Evolutionary conservation across 1,140 invertebrate genomes (phyloP).

Genomic region (Bombus vancouverensis): DNA sequence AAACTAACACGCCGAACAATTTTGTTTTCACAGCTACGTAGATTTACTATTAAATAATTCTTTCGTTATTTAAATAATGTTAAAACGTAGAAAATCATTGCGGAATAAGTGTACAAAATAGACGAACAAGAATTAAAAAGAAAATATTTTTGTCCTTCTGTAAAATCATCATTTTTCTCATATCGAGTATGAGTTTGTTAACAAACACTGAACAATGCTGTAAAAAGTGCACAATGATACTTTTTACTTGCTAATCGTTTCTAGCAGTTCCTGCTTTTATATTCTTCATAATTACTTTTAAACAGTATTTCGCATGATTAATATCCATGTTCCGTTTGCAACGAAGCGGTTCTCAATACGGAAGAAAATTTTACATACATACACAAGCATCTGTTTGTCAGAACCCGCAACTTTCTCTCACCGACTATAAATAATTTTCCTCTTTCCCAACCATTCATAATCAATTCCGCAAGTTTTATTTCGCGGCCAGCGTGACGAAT

Average conservation of each 20-base stretch:
- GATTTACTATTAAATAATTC: no score
- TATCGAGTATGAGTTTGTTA: not conserved
- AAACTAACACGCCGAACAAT: not conserved
- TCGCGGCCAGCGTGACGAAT: not conserved
- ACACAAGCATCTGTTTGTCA: not conserved
- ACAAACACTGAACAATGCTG: not conserved
- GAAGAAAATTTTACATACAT: not conserved
- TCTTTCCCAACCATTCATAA: constrained; percentile 1
- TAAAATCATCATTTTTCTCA: not conserved
- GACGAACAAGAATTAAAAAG: no score
- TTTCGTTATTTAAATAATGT: not conserved
- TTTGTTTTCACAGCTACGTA: not conserved
- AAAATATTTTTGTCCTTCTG: not conserved
- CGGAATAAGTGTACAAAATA: no score
- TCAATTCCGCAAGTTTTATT: not conserved
- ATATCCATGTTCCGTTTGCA: not conserved
- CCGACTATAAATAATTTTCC: not conserved
- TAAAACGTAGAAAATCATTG: not conserved
- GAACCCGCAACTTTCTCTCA: constrained; percentile 2
- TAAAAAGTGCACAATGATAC: not conserved
- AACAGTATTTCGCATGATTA: not conserved
- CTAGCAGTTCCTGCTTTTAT: not conserved
- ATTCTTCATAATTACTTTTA: not conserved
- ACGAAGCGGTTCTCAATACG: not conserved
- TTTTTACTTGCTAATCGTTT: not conserved